Evolutionary conservation across 2,113 vertebrate genomes (phyloP).

Genomic region (Cottus gobio): DNA sequence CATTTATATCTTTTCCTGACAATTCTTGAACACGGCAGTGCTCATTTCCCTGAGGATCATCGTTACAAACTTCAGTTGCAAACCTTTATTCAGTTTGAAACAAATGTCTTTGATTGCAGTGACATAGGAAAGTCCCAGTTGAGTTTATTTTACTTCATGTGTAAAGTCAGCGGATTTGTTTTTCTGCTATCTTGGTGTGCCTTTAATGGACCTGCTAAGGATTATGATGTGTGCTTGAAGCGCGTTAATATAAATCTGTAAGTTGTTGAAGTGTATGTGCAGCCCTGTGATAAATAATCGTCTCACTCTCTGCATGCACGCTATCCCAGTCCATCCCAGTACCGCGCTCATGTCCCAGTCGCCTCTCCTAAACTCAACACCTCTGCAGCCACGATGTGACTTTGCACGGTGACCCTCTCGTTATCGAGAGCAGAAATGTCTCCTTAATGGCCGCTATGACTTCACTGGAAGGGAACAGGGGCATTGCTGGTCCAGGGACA

Average conservation of each 20-base stretch:
- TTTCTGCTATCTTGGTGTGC: background rate
- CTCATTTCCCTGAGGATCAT: background rate
- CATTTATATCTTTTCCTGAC: background rate
- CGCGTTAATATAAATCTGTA: slow-evolving; percentile 7
- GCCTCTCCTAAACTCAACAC: background rate
- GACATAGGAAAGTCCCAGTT: too few species aligned
- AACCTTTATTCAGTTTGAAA: too few species aligned
- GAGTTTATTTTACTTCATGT: background rate
- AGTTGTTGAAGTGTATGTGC: slow-evolving; percentile 16
- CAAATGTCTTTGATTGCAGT: too few species aligned
- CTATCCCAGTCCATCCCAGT: slow-evolving; percentile 15
- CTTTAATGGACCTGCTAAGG: background rate
- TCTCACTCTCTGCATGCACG: background rate
- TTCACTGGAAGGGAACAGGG: slow-evolving; percentile 51
- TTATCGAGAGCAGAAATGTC: slow-evolving; percentile 27
- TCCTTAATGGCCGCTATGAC: slow-evolving; percentile 43
- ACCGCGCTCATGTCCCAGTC: background rate
- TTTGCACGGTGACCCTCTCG: slow-evolving; percentile 21
- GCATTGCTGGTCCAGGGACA: slow-evolving; percentile 52
- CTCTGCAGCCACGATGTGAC: background rate
- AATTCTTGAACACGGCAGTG: background rate
- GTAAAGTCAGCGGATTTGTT: background rate
- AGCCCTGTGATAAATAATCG: slow-evolving; percentile 25
- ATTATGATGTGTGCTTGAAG: background rate
- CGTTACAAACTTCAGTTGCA: background rate